Evolutionary conservation across 2,888 invertebrate genomes (phyloP).

Genomic region (Willowsia nigromaculata): DNA sequence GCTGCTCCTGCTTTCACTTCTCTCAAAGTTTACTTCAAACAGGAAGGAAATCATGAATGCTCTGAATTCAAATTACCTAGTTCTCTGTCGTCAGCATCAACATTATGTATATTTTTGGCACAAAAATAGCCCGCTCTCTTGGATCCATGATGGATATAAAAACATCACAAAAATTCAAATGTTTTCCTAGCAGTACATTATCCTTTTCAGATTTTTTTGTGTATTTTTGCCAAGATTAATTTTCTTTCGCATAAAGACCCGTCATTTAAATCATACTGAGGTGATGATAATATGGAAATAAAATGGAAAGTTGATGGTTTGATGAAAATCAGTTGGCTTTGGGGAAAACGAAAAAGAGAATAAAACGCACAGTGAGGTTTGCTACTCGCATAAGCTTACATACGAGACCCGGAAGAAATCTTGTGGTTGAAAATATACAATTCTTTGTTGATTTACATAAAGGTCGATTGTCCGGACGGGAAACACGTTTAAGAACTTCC

Average conservation of each 20-base stretch:
- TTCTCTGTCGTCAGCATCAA: background rate
- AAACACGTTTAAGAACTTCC: no score
- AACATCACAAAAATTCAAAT: background rate
- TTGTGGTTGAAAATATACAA: no score
- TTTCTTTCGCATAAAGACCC: background rate
- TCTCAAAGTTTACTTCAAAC: constrained; percentile 19
- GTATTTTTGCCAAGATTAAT: background rate
- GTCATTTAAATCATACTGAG: background rate
- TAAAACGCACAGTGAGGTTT: background rate
- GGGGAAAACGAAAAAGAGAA: background rate
- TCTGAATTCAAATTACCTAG: constrained; percentile 52
- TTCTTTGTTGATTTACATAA: no score
- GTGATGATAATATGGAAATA: constrained; percentile 29
- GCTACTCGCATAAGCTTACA: background rate
- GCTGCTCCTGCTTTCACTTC: background rate
- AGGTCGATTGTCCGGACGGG: no score
- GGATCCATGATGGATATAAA: background rate
- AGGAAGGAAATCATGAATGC: constrained; percentile 40
- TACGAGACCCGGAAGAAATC: no score
- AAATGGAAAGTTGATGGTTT: constrained; percentile 11
- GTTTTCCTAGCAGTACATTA: background rate
- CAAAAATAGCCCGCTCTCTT: background rate
- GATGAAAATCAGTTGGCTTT: background rate
- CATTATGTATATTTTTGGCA: constrained; percentile 1
- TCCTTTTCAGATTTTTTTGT: background rate